Evolutionary conservation across 2,797 vertebrate species (phyloP), one percentile per base, ranked within the genome.

Genomic region (Coilia nasus): DNA sequence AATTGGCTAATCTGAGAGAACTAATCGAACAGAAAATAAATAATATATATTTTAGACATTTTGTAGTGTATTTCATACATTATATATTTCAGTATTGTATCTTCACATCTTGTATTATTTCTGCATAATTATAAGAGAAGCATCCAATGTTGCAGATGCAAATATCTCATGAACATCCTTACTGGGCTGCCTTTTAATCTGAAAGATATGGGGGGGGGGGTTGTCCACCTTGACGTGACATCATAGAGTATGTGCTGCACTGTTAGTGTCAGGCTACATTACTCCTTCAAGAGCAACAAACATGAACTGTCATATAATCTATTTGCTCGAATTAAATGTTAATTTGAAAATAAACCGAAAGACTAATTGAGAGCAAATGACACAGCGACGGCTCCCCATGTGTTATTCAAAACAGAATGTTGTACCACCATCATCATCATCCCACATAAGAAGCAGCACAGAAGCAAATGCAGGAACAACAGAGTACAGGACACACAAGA

Each of bases 351-450:
- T 31, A 71, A 5, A 71, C 15, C 14, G 14, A 71, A 71, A 71
- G 12, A 35, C 25, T 35, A 31, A 71, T 71, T 31, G 28, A 71
- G 64, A 31, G 15, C 4, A 14, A 71, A 71, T 4, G 64, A 71
- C 15, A 11, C 64, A 6, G 64, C 25, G 25, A 31, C 17, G 64
- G 64, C 17, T 28, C 28, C 64, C 31, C 25, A 71, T 71, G 28
- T 71, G 64, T 71, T 25, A 71, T 71, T 71, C 64, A 35, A 71
- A 71, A 71, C 25, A 71, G 64, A 67, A 15, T 35, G 25, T 71
- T 71, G 31, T 15, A 31, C 35, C 35, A 41, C 35, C 35, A 41
- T 41, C 35, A 41, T 41, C 35, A 41, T 41, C 35, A 41, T 41
- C 35, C 35, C 35, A 41, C 35, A 41, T 41, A 41, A 41, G 35